Evolutionary conservation across 2,113 vertebrate species (phyloP).

Genomic region (Pao palembangensis): DNA sequence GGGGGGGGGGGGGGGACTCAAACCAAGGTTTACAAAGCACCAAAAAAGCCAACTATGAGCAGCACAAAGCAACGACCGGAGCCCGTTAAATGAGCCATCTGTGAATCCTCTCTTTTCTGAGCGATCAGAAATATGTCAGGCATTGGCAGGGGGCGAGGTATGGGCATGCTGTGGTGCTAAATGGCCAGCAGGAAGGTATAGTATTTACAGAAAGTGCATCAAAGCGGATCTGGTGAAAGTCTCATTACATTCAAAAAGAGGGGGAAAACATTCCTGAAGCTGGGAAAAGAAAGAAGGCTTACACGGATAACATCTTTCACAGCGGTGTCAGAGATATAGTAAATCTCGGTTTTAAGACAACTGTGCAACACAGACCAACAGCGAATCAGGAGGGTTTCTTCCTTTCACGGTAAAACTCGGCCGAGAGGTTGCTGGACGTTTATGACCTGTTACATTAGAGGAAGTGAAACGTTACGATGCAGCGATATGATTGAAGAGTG

Average conservation of each 20-base stretch:
- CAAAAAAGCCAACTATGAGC: constrained; percentile 48
- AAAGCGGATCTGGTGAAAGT: neutral
- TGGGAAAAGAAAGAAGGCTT: constrained; percentile 25
- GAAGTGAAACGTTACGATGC: no score
- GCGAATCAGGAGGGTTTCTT: no score
- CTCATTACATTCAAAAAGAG: constrained; percentile 14
- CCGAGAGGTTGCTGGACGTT: no score
- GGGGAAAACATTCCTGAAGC: neutral
- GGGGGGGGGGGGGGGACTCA: constrained; percentile 8
- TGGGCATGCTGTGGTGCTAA: neutral
- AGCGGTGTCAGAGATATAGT: constrained; percentile 4
- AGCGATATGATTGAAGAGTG: no score
- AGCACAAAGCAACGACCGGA: constrained; percentile 42
- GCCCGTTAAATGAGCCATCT: constrained; percentile 42
- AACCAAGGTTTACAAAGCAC: constrained; percentile 43
- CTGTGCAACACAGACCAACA: no score
- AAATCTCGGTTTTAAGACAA: neutral
- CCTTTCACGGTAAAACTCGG: no score
- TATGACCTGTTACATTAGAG: no score
- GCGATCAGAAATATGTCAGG: constrained; percentile 12
- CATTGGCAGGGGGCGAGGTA: constrained; percentile 3
- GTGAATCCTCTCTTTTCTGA: constrained; percentile 19
- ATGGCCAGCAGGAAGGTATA: constrained; percentile 15
- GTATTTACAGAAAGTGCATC: constrained; percentile 5
- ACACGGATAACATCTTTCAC: constrained; percentile 32